Percentiles rank a stretch among this genome's conserved stretches.
Conservation (phyloP, 2,797 vertebrate genomes). For the Pipistrellus pygmaeus region DNA sequence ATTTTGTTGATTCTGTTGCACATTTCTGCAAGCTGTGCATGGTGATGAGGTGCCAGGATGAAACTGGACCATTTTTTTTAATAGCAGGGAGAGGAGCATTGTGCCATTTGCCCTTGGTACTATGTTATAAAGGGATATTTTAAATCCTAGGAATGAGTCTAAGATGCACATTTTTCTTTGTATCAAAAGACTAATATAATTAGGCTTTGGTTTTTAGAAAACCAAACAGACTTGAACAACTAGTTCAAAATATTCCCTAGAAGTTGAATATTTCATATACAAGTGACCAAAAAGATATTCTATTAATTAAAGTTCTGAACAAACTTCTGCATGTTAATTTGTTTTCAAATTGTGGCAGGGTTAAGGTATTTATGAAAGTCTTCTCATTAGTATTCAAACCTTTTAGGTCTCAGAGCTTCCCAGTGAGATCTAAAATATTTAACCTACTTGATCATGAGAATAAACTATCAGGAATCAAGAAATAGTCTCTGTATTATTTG, state of each 20-base stretch:
- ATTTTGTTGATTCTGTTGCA: not conserved
- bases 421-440: conserved; percentile 73
- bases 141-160: not conserved
- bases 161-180: not conserved
- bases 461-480: conserved; percentile 65
- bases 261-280: conserved; percentile 18
- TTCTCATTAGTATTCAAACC: conserved; percentile 67
- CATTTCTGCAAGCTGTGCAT: not conserved
- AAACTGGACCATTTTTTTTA: not conserved
- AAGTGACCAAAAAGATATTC: conserved; percentile 32
- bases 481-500: conserved; percentile 58
- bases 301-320: not conserved
- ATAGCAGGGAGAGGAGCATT: not conserved
- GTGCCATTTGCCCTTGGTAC: not conserved
- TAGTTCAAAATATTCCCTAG: conserved; percentile 13
- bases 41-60: too few relatives aligned
- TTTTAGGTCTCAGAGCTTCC: conserved; percentile 60
- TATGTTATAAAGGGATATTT: conserved; percentile 59
- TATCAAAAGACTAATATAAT: not conserved
- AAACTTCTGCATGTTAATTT: conserved; percentile 58
- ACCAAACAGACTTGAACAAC: conserved; percentile 26
- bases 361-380: conserved; percentile 71
- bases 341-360: conserved; percentile 55
- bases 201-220: conserved; percentile 12
- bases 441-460: conserved; percentile 77